Conservation (phyloP, 2,113 vertebrate species). For the Recurvirostra avosetta region DNA sequence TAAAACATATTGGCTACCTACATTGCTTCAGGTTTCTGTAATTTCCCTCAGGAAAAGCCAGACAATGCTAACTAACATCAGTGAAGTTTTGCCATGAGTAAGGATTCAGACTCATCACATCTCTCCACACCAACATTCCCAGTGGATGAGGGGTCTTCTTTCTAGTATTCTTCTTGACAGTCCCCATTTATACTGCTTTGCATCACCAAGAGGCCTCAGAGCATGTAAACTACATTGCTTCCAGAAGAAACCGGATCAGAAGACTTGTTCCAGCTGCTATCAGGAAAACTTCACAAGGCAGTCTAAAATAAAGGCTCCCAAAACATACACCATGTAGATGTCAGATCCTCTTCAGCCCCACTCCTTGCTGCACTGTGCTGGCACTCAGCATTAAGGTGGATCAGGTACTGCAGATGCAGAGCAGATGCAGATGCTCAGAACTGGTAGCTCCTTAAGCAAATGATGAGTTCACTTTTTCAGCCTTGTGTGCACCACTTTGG, state of each 20-base stretch:
- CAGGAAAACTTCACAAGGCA: background rate
- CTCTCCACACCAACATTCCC: background rate
- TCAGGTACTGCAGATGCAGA: no score
- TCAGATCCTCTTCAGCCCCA: background rate
- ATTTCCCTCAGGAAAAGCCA: background rate
- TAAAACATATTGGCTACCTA: background rate
- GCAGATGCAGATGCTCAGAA: background rate
- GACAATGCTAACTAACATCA: background rate
- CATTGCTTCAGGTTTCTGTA: background rate
- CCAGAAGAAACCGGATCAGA: background rate
- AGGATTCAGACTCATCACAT: background rate
- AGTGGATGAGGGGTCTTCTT: background rate
- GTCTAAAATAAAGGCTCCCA: background rate
- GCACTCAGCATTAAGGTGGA: background rate
- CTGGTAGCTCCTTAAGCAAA: background rate
- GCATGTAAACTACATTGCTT: background rate
- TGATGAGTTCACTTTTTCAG: background rate
- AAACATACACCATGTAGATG: background rate
- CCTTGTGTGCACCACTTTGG: background rate
- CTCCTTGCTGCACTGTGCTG: background rate
- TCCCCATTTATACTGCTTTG: background rate
- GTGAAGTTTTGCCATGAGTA: background rate
- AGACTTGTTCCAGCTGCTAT: background rate
- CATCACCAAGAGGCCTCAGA: background rate
- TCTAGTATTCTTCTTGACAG: background rate